Conservation (phyloP, 2,888 invertebrate species). For the Automeris io region DNA sequence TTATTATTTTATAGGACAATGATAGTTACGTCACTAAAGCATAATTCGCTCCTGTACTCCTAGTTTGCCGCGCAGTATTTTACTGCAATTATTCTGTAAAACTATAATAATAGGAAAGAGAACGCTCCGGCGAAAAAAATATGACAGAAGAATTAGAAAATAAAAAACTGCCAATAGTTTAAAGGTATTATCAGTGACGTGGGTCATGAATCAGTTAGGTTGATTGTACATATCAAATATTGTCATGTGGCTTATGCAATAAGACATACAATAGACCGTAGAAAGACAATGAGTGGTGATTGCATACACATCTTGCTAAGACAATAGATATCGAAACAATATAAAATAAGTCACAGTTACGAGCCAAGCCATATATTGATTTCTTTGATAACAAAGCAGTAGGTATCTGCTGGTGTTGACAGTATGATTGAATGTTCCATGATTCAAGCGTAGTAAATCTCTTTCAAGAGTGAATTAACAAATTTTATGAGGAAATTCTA, state of each 20-base stretch:
- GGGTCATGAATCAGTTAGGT: too few species aligned
- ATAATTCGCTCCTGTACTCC: too few species aligned
- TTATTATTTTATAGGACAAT: too few species aligned
- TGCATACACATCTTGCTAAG: slow-evolving; percentile 27
- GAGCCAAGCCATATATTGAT: slow-evolving; percentile 32
- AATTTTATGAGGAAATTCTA: slow-evolving; percentile 5
- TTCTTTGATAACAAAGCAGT: slow-evolving; percentile 20
- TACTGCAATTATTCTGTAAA: too few species aligned
- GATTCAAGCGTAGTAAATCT: slow-evolving; percentile 6
- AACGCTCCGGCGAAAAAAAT: too few species aligned
- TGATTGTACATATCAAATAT: slow-evolving; percentile 11
- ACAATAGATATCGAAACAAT: slow-evolving; percentile 44
- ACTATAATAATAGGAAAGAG: too few species aligned
- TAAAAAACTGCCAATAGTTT: too few species aligned
- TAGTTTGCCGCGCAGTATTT: too few species aligned
- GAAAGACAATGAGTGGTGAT: slow-evolving; percentile 28
- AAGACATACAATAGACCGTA: slow-evolving; percentile 27
- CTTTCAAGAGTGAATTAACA: slow-evolving; percentile 6
- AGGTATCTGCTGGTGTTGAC: slow-evolving; percentile 9
- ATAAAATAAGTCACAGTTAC: slow-evolving; percentile 19
- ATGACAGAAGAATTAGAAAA: too few species aligned
- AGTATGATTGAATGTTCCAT: slow-evolving; percentile 13
- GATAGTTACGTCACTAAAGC: too few species aligned
- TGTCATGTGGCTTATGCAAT: slow-evolving; percentile 21
- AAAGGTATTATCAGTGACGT: too few species aligned